Base-by-base conservation (phyloP, 2,113 vertebrate genomes). In the Anolis sagrei region DNA sequence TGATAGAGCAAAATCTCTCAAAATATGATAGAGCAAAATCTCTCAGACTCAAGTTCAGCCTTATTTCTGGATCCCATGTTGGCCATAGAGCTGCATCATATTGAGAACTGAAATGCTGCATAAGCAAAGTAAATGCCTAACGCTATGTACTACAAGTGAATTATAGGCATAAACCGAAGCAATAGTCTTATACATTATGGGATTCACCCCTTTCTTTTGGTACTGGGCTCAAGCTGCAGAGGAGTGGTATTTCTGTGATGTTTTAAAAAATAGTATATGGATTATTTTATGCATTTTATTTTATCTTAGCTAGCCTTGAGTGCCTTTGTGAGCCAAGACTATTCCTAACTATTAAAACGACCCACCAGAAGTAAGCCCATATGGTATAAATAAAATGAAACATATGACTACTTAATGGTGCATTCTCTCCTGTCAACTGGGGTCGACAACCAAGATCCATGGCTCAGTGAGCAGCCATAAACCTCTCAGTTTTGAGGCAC, bases 401-500 rank as follows among this genome's bases (percentile, higher is more conserved):
- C 54, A 83, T 39, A 62, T 62, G 68, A 73, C 51, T 36, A 27
- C 54, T 73, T 73, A 73, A 73, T 61, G 70, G 54, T 44, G 25
- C 54, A 44, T 61, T 29, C 69, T n/a, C 64, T 29, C 1, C 6
- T 83, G 81, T 73, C 54, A 62, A 11, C 51, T 62, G 18, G 70
- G 70, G 51, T 83, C 25, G 25, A 62, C 70, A 75, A 5, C 25
- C 21, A 49, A 66, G 39, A 66, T 21, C 21, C 44, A 64, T 84
- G 73, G 73, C 58, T 75, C 49, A 83, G 16, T 83, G 39, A 66
- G 58, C 80, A 70, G 34, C 48, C 36, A 81, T 82, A 54, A 82
- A 58, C 81, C 69, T 82, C 19, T 69, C 23, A 2, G n/a, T 48
- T 66, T 84, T 84, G 48, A 72, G 21, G 11, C 29, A 81, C 21